Evolutionary conservation across 2,888 invertebrate genomes (phyloP).

Genomic region (Notodonta dromedarius): DNA sequence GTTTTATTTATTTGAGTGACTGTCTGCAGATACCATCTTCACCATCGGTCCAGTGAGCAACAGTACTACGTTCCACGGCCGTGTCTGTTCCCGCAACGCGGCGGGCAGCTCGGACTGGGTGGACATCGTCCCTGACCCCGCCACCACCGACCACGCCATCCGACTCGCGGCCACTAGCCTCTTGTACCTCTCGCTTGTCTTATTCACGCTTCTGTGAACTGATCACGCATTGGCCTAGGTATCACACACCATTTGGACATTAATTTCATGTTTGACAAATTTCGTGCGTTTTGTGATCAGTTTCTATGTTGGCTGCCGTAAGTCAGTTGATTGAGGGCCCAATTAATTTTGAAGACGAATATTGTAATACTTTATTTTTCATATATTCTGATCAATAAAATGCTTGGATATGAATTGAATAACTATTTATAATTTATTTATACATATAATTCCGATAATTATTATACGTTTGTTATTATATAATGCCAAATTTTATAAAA

Average conservation of each 20-base stretch:
- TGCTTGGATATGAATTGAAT: too few relatives aligned
- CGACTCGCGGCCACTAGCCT: constrained; percentile 25
- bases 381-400: too few relatives aligned
- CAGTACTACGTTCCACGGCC: constrained; percentile 61
- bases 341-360: too few relatives aligned
- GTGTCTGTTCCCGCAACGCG: constrained; percentile 65
- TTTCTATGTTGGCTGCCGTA: too few relatives aligned
- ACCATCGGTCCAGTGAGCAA: constrained; percentile 60
- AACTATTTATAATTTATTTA: not conserved
- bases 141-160: constrained; percentile 45
- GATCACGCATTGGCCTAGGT: constrained; percentile 33
- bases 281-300: too few relatives aligned
- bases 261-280: too few relatives aligned
- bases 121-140: constrained; percentile 40
- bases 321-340: too few relatives aligned
- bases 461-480: not conserved
- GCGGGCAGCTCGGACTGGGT: constrained; percentile 74
- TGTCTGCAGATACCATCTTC: constrained; percentile 59
- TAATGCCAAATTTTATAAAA: constrained; percentile 30
- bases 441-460: not conserved
- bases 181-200: constrained; percentile 42
- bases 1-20: too few relatives aligned
- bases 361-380: too few relatives aligned
- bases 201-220: constrained; percentile 36
- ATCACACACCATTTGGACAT: constrained; percentile 9